These are phyloP conservation scores for Hippocampus kuda DNA, from an alignment of 2,797 vertebrate genomes.

Conservation along the genomic window DNA sequence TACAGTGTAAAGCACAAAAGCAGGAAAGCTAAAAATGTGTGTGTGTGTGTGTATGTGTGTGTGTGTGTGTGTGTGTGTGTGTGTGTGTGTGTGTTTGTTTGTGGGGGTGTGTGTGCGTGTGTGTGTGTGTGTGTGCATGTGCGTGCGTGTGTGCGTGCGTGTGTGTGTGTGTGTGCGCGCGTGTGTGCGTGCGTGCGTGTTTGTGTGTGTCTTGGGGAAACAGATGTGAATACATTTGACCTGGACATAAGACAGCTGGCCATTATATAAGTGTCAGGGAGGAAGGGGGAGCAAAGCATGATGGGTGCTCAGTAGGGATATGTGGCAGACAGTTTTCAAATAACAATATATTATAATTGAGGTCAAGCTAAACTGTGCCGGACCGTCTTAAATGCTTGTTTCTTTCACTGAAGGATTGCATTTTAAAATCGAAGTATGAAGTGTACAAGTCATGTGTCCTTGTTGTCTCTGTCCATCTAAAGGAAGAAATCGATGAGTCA, in stretches of 20 bases:
- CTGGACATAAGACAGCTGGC: conserved; percentile 24
- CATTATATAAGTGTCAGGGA: conserved; percentile 18
- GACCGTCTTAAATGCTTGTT: neutral
- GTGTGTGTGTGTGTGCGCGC: neutral
- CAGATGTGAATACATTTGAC: conserved; percentile 12
- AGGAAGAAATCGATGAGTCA: neutral
- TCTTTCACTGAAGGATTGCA: neutral
- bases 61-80: too few species aligned
- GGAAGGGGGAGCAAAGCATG: neutral
- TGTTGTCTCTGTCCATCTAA: neutral
- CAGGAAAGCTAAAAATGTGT: too few species aligned
- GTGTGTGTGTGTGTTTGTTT: too few species aligned
- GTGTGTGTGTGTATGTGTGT: too few species aligned
- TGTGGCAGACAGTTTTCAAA: neutral
- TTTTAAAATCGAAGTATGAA: neutral
- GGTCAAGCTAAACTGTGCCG: neutral
- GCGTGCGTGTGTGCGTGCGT: conserved; percentile 3
- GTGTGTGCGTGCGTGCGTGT: conserved; percentile 3
- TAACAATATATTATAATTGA: neutral
- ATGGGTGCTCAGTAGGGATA: neutral
- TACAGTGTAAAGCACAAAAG: too few species aligned
- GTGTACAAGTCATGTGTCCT: too few species aligned
- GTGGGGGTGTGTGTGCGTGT: too few species aligned
- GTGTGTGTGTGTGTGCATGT: neutral
- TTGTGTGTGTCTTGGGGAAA: conserved; percentile 5